Conservation (phyloP, 2,797 vertebrate genomes). For the Anguilla megastoma region DNA sequence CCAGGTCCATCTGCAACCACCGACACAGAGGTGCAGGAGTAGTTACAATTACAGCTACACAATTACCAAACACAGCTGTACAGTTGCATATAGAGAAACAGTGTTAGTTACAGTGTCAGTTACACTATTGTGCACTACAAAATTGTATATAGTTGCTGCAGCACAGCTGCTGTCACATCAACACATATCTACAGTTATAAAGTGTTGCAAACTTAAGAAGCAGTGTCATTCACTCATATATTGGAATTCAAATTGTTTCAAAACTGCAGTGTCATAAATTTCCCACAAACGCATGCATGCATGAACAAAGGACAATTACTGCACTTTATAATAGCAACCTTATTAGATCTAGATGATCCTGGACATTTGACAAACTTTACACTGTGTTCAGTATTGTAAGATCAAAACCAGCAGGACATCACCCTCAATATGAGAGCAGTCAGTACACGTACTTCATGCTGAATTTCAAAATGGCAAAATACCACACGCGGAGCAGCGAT, state of each 20-base stretch:
- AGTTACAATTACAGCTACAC: not conserved
- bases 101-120: not conserved
- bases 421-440: not conserved
- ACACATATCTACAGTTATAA: not conserved
- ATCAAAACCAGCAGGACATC: not conserved
- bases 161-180: not conserved
- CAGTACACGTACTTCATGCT: not conserved
- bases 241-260: not conserved
- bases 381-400: not conserved
- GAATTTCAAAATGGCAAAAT: not conserved
- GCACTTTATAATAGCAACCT: not conserved
- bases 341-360: not conserved
- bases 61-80: not conserved
- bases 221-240: conserved; percentile 3
- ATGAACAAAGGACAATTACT: not conserved
- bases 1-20: conserved; percentile 74
- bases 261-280: not conserved
- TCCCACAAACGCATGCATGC: not conserved
- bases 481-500: not conserved
- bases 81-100: not conserved
- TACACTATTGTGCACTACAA: not conserved
- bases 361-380: not conserved
- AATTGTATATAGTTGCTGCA: not conserved
- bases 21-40: conserved; percentile 19
- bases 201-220: not conserved